phyloP scores from a whole-genome alignment of 2,888 invertebrate species.

The Shargacucullia verbasci region DNA sequence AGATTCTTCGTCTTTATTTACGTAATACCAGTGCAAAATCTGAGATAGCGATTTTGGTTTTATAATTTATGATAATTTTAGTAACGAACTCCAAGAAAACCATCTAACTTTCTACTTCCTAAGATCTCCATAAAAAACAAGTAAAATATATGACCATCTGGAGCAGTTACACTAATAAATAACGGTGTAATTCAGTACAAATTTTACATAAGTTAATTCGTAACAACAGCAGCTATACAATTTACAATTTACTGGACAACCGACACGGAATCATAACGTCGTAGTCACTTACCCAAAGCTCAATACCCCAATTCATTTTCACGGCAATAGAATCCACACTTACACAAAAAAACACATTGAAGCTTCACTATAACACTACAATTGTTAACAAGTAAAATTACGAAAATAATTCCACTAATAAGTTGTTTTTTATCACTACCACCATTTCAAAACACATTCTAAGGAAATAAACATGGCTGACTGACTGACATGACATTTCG shows the following conservation, averaged over 20 bases:
- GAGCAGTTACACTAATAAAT: constrained; percentile 5
- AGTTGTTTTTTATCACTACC: constrained; percentile 80
- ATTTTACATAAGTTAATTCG: constrained; percentile 23
- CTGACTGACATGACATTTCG: constrained; percentile 78
- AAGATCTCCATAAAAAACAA: constrained; percentile 3
- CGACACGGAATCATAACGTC: constrained; percentile 56
- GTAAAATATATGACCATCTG: neutral
- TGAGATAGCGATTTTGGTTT: neutral
- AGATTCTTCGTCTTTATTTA: neutral
- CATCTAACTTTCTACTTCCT: constrained; percentile 38
- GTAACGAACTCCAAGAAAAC: constrained; percentile 24
- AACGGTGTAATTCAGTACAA: constrained; percentile 4
- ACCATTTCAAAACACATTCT: constrained; percentile 86
- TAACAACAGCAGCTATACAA: constrained; percentile 52
- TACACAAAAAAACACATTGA: constrained; percentile 85
- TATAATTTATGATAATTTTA: constrained; percentile 1
- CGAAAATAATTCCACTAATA: constrained; percentile 73
- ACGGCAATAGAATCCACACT: constrained; percentile 79
- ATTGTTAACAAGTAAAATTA: constrained; percentile 67
- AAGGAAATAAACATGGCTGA: constrained; percentile 87
- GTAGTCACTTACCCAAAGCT: constrained; percentile 90
- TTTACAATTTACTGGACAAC: constrained; percentile 53
- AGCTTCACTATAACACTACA: constrained; percentile 78
- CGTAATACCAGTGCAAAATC: neutral
- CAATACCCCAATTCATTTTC: constrained; percentile 91